A percentile compares a stretch with the other conserved stretches of the same genome.
Evolutionary conservation across 92 coral and sea anemone species (phyloP).

Genomic region (Zoanthus gigantus): DNA sequence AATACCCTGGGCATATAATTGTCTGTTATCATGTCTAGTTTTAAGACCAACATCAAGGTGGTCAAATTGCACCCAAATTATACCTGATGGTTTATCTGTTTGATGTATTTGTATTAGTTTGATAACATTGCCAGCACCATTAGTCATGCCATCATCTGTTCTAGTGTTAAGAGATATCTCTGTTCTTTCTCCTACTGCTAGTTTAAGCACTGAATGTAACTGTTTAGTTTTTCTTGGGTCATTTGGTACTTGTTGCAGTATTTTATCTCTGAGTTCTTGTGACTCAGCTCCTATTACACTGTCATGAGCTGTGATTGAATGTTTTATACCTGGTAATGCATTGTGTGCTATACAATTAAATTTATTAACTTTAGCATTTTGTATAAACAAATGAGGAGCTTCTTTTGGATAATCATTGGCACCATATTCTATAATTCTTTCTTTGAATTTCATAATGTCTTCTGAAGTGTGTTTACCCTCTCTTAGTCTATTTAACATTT

Average conservation of each 20-base stretch:
- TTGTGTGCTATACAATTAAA: conserved; percentile 72
- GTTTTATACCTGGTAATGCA: conserved; percentile 63
- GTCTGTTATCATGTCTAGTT: conserved; percentile 7
- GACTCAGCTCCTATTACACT: conserved; percentile 46
- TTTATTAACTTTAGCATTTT: conserved; percentile 72
- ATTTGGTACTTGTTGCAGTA: neutral
- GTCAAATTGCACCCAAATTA: conserved; percentile 3
- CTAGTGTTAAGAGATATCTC: too few relatives aligned
- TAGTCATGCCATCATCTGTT: too few relatives aligned
- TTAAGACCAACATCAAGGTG: neutral
- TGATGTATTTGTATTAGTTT: conserved; percentile 10
- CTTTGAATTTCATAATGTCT: conserved; percentile 63
- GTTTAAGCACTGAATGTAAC: neutral
- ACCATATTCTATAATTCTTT: conserved; percentile 44
- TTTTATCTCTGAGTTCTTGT: neutral
- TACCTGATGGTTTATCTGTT: conserved; percentile 1
- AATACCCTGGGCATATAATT: conserved; percentile 15
- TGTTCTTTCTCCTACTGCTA: neutral
- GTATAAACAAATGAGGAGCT: conserved; percentile 69
- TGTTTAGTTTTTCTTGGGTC: neutral
- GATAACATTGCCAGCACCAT: too few relatives aligned
- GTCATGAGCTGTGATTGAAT: conserved; percentile 61
- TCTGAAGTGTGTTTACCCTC: conserved; percentile 62
- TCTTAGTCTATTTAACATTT: conserved; percentile 25
- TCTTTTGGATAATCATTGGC: conserved; percentile 52